Conservation (phyloP, 1,140 invertebrate genomes). For the Saccostrea echinata region DNA sequence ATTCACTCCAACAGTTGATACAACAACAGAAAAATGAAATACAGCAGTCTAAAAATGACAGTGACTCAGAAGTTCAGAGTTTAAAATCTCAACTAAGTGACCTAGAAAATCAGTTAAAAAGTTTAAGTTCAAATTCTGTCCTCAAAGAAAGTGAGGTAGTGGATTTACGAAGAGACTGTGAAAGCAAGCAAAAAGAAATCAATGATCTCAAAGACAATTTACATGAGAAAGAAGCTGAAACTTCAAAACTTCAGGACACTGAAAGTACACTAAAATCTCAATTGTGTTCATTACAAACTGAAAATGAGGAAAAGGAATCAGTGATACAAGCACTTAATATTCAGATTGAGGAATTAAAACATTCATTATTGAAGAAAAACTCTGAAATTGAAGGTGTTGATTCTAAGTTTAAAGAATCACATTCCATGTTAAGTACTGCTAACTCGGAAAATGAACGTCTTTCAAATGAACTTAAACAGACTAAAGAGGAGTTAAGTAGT, state of each 20-base stretch:
- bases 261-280: neutral
- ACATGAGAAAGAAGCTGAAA: neutral
- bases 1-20: neutral
- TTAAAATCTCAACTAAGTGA: slow-evolving; percentile 20
- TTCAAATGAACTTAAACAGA: slow-evolving; percentile 33
- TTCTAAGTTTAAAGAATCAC: neutral
- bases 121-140: neutral
- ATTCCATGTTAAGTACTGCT: neutral
- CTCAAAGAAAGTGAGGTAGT: neutral
- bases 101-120: neutral
- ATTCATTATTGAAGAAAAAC: neutral
- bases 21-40: slow-evolving; percentile 5
- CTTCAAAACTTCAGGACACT: neutral
- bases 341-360: slow-evolving; percentile 38
- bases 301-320: slow-evolving; percentile 22
- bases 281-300: slow-evolving; percentile 32
- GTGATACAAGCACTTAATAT: neutral
- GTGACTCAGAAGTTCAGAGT: neutral
- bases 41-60: neutral
- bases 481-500: neutral
- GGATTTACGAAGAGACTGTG: neutral
- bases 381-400: neutral
- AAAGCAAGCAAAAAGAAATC: neutral
- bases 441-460: slow-evolving; percentile 2
- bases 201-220: slow-evolving; percentile 32